Base-by-base conservation (phyloP, 2,888 invertebrate genomes). In the Caradrina kadenii region DNA sequence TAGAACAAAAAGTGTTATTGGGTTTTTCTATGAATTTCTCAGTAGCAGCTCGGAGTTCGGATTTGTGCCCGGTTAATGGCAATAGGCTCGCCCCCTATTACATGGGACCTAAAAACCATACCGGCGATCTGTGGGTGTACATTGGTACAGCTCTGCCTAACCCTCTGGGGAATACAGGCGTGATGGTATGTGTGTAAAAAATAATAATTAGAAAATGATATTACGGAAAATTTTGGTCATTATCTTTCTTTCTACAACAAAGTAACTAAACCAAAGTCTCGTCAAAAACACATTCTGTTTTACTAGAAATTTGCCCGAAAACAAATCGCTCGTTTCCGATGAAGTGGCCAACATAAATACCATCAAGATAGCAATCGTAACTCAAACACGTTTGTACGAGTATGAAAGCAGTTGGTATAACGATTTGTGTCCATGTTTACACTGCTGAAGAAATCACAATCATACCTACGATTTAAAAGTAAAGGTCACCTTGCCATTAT, bases 351-450 rank as follows among this genome's bases (percentile, higher is more conserved):
- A 75, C 64, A 67, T 73, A 81, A 85, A 81, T 81, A 77, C 72
- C 75, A 79, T 70, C 69, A 76, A 80, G 82, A 81, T 82, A 79
- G 68, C 66, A 31, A 82, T 83, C 80, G 62, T n/a, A 74, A 63
- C n/a, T 59, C 69, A 80, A 77, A 71, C 72, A 77, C 60, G 61
- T 73, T 76, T 71, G 45, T 62, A 45, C 17, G 19, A 53, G 48
- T 64, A 53, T 56, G 50, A 65, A 79, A 48, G 69, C 48, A 55
- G 39, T 64, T 26, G 21, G 53, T 69, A 59, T 31, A 71, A 56
- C 59, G 65, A 74, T 70, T 70, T 74, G 56, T 55, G 45, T 56
- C 45, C 21, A 59, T 73, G 53, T 77, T 74, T 73, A 61, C 63
- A 64, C 8, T 26, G 60, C 63, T 64, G 42, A 60, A 71, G 52